Percentiles rank a stretch among this genome's conserved stretches.
Conservation (phyloP, 2,113 vertebrate species). For the Phrynocephalus versicolor region DNA sequence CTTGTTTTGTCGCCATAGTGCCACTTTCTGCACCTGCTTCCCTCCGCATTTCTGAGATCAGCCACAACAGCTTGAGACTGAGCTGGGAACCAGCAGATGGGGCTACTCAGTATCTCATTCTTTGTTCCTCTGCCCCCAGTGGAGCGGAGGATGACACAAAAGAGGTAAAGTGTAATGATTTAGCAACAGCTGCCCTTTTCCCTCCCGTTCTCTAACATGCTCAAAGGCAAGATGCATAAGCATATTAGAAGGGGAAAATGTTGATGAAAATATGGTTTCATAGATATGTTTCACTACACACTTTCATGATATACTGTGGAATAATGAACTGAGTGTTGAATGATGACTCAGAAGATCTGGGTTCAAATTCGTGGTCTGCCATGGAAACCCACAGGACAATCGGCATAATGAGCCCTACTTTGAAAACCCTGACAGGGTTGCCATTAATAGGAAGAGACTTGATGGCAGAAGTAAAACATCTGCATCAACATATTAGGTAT, state of each 20-base stretch:
- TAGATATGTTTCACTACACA: background rate
- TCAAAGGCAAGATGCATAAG: too few species aligned
- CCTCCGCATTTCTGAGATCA: constrained; percentile 79
- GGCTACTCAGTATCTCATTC: constrained; percentile 87
- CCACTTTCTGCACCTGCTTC: constrained; percentile 78
- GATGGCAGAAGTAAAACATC: too few species aligned
- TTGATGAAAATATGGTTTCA: background rate
- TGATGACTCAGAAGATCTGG: too few species aligned
- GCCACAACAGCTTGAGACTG: constrained; percentile 79
- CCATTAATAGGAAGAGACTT: too few species aligned
- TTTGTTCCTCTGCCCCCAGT: constrained; percentile 79
- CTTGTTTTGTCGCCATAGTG: constrained; percentile 65
- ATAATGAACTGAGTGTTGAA: too few species aligned
- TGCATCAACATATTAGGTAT: too few species aligned
- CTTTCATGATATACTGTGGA: too few species aligned
- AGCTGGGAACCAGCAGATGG: constrained; percentile 81
- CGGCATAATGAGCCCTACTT: too few species aligned
- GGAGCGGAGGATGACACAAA: constrained; percentile 68
- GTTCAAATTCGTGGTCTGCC: too few species aligned
- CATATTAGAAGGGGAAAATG: background rate
- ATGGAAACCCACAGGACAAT: too few species aligned
- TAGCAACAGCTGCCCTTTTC: background rate
- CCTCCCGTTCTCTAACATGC: background rate
- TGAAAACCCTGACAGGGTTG: too few species aligned
- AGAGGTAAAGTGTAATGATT: constrained; percentile 59